Conservation (phyloP, 2,113 vertebrate species). For the Sinocyclocheilus anshuiensis region DNA sequence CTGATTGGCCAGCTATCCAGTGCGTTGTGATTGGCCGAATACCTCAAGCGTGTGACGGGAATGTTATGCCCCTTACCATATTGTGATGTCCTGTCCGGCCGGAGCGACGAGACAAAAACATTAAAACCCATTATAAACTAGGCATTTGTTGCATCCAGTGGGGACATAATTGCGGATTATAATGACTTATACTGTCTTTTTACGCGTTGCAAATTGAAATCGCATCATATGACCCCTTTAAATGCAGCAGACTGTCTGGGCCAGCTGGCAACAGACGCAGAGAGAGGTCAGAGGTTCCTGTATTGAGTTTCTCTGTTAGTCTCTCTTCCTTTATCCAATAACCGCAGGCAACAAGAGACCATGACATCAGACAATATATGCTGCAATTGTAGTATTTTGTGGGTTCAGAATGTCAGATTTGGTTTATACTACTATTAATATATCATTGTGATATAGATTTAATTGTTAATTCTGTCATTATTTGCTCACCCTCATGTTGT, state of each 20-base stretch:
- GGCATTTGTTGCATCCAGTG: too few species aligned
- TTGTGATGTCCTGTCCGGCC: too few species aligned
- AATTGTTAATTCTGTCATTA: neutral
- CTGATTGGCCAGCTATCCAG: too few species aligned
- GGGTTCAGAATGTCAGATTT: neutral
- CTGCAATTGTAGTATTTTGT: neutral
- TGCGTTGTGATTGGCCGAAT: too few species aligned
- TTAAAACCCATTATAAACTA: too few species aligned
- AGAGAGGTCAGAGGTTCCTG: conserved; percentile 26
- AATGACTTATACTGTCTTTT: too few species aligned
- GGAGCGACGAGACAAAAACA: too few species aligned
- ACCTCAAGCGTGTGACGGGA: too few species aligned
- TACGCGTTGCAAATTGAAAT: too few species aligned
- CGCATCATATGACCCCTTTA: too few species aligned
- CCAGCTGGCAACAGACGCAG: conserved; percentile 15
- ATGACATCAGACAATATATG: conserved; percentile 8
- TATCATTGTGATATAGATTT: neutral
- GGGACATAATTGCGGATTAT: too few species aligned
- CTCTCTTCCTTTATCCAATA: conserved; percentile 8
- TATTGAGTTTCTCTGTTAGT: conserved; percentile 34
- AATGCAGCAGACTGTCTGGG: conserved; percentile 30
- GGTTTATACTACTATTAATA: conserved; percentile 37
- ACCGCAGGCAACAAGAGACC: conserved; percentile 20
- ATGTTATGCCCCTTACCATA: too few species aligned
- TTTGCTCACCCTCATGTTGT: neutral